These are phyloP conservation scores for Ichneumoninae sp. DNA, from an alignment of 2,888 invertebrate genomes.

Conservation along the genomic window DNA sequence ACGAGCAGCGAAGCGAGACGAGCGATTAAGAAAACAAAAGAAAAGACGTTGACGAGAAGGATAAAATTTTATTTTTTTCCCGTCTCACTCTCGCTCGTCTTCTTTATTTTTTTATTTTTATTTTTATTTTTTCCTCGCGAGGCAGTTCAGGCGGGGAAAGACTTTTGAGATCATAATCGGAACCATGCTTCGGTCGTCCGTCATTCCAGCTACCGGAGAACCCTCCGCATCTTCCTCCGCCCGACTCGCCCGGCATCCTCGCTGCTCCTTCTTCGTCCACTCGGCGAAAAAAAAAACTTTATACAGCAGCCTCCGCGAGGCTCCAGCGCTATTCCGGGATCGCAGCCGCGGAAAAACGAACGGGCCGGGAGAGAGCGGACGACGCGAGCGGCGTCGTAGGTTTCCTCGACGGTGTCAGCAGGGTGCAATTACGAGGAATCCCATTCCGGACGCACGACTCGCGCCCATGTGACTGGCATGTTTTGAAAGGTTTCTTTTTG, in stretches of 20 bases:
- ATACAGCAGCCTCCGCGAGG: slow-evolving; percentile 14
- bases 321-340: slow-evolving; percentile 49
- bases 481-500: slow-evolving; percentile 64
- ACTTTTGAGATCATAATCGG: slow-evolving; percentile 77
- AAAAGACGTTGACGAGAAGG: slow-evolving; percentile 10
- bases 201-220: slow-evolving; percentile 72
- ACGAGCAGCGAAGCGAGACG: slow-evolving; percentile 3
- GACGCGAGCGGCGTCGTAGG: slow-evolving; percentile 32
- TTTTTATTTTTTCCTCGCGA: slow-evolving; percentile 16
- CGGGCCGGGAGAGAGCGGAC: slow-evolving; percentile 15
- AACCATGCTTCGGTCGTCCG: slow-evolving; percentile 73
- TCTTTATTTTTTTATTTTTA: not conserved
- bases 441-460: slow-evolving; percentile 47
- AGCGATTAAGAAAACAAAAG: slow-evolving; percentile 35
- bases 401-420: slow-evolving; percentile 62
- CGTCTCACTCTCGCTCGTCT: slow-evolving; percentile 35
- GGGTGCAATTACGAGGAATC: slow-evolving; percentile 68
- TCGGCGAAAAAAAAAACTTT: slow-evolving; percentile 9
- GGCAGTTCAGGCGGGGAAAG: slow-evolving; percentile 55
- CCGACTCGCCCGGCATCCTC: slow-evolving; percentile 42
- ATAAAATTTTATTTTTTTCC: slow-evolving; percentile 29
- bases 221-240: slow-evolving; percentile 38
- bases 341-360: slow-evolving; percentile 41
- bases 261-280: not conserved
- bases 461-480: slow-evolving; percentile 65